A percentile compares a stretch with the other conserved stretches of the same genome.
Conservation (phyloP, 2,888 invertebrate genomes). For the Tholera decimalis region DNA sequence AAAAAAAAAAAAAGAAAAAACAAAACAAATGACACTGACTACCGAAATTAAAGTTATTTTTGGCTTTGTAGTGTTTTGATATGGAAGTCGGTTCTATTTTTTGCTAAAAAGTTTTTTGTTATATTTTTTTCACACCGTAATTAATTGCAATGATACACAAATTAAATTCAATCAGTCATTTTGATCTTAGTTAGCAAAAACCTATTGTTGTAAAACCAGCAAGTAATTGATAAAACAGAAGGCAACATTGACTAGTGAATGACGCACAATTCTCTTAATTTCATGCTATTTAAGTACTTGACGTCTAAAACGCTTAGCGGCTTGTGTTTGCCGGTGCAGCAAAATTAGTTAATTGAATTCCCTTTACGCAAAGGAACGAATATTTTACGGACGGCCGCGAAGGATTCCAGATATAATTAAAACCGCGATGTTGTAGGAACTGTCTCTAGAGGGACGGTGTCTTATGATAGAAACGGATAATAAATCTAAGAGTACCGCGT, state of each 20-base stretch:
- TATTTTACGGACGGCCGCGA: constrained; percentile 63
- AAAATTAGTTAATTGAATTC: constrained; percentile 73
- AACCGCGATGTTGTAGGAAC: constrained; percentile 41
- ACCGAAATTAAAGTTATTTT: too few relatives aligned
- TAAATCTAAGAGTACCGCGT: constrained; percentile 55
- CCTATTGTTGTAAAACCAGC: constrained; percentile 16
- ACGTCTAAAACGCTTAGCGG: constrained; percentile 51
- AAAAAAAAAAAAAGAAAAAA: too few relatives aligned
- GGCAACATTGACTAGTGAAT: constrained; percentile 15
- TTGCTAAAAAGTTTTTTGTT: neutral
- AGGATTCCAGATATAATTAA: constrained; percentile 67
- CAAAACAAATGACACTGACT: too few relatives aligned
- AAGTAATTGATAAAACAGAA: constrained; percentile 35
- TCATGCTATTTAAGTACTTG: constrained; percentile 58
- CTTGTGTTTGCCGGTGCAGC: constrained; percentile 53
- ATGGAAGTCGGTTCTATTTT: too few relatives aligned
- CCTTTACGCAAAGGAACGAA: constrained; percentile 68
- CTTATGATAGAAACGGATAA: constrained; percentile 58
- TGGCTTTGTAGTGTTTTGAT: too few relatives aligned
- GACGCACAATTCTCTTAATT: constrained; percentile 48
- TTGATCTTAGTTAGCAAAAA: constrained; percentile 13
- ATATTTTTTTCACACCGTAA: neutral
- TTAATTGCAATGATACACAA: constrained; percentile 7
- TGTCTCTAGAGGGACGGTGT: constrained; percentile 45
- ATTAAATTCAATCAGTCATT: constrained; percentile 7